Evolutionary conservation across 2,113 vertebrate genomes (phyloP).

Genomic region (Tachycineta bicolor): DNA sequence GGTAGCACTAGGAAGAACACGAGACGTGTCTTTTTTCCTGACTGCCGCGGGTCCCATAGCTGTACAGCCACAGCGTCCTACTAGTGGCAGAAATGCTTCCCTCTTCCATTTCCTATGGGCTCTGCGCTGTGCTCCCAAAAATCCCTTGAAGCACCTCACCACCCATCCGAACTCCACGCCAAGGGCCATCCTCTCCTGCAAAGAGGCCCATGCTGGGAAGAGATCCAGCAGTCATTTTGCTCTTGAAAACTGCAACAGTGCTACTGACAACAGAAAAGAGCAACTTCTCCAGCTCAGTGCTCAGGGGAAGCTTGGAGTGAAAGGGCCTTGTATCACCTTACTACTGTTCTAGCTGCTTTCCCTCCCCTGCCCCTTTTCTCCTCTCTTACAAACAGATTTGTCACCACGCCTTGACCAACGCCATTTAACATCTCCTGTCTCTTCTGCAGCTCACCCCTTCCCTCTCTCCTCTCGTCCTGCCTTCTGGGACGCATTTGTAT

Average conservation of each 20-base stretch:
- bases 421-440: not conserved
- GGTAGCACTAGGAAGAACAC: not conserved
- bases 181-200: not conserved
- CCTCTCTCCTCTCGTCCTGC: not conserved
- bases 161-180: not conserved
- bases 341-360: not conserved
- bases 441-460: not conserved
- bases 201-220: accelerated
- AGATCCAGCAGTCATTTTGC: not conserved
- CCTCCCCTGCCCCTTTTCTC: not conserved
- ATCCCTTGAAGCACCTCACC: not conserved
- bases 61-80: not conserved
- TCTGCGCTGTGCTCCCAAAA: not conserved
- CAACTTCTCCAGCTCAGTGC: not conserved
- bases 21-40: accelerated
- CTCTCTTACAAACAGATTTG: not conserved
- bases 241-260: not conserved
- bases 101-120: not conserved
- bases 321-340: not conserved
- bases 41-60: not conserved
- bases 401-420: not conserved
- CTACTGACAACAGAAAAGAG: not conserved
- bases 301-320: not conserved
- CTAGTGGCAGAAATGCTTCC: not conserved
- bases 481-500: not conserved